A percentile compares a stretch with the other conserved stretches of the same genome.
Conservation (phyloP, 2,888 invertebrate genomes). For the Caenorhabditis sp. region DNA sequence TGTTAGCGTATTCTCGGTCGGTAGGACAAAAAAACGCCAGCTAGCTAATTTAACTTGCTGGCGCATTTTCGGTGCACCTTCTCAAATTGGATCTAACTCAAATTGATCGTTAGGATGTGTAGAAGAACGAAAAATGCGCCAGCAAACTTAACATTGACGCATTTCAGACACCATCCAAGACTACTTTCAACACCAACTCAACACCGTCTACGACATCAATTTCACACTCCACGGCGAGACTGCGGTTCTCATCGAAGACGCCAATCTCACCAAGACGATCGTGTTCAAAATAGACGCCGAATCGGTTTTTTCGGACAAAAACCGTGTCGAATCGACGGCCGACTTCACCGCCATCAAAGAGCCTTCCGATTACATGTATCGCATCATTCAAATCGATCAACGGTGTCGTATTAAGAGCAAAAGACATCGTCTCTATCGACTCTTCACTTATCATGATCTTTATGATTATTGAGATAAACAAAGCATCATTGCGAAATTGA, state of each 20-base stretch:
- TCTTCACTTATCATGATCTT: slow-evolving; percentile 31
- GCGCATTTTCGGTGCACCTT: too few relatives aligned
- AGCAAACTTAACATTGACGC: too few relatives aligned
- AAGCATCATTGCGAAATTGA: too few relatives aligned
- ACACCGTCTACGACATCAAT: slow-evolving; percentile 14
- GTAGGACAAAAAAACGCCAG: too few relatives aligned
- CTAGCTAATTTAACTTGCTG: too few relatives aligned
- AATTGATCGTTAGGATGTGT: too few relatives aligned
- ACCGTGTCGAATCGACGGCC: slow-evolving; percentile 21
- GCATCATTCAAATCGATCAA: slow-evolving; percentile 8
- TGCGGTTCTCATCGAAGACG: slow-evolving; percentile 3
- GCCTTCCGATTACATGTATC: not conserved
- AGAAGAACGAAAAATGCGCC: too few relatives aligned
- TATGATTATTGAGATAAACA: slow-evolving; percentile 19
- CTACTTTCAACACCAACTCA: slow-evolving; percentile 18
- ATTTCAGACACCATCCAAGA: slow-evolving; percentile 7
- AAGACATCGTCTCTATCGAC: slow-evolving; percentile 27
- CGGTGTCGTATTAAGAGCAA: slow-evolving; percentile 21
- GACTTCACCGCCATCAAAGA: slow-evolving; percentile 16
- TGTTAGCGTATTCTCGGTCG: too few relatives aligned
- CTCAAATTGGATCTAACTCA: too few relatives aligned
- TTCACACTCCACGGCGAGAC: slow-evolving; percentile 22
- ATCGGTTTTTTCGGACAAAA: slow-evolving; percentile 13
- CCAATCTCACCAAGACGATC: not conserved
- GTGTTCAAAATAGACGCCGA: slow-evolving; percentile 19